These are phyloP conservation scores for Listronotus oregonensis DNA, from an alignment of 1,140 invertebrate genomes.

Conservation along the genomic window DNA sequence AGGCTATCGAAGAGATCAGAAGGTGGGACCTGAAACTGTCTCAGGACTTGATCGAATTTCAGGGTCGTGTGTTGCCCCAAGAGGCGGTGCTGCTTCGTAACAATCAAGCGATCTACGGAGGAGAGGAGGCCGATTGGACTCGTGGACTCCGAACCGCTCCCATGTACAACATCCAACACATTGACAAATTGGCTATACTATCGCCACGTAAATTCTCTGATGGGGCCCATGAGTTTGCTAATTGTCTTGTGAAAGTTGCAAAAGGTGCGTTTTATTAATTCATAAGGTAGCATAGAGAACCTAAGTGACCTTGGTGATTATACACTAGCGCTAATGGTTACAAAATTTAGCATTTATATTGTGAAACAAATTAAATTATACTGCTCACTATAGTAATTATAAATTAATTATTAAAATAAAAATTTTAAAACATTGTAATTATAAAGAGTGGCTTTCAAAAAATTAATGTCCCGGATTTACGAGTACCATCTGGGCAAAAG, in stretches of 20 bases:
- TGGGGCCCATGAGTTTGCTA: slow-evolving; percentile 58
- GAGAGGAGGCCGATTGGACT: slow-evolving; percentile 68
- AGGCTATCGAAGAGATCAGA: slow-evolving; percentile 62
- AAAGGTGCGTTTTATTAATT: slow-evolving; percentile 52
- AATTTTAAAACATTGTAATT: too few species aligned
- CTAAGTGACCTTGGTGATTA: too few species aligned
- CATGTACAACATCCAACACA: slow-evolving; percentile 55
- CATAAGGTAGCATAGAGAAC: too few species aligned
- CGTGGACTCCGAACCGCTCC: slow-evolving; percentile 59
- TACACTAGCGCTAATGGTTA: too few species aligned
- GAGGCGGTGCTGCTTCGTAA: slow-evolving; percentile 53
- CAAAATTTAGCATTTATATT: too few species aligned
- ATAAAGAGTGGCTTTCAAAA: too few species aligned
- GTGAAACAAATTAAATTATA: too few species aligned
- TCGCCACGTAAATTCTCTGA: slow-evolving; percentile 56
- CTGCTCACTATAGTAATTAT: too few species aligned
- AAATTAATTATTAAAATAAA: too few species aligned
- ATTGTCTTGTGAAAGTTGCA: slow-evolving; percentile 57
- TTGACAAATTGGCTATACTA: slow-evolving; percentile 59
- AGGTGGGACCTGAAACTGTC: slow-evolving; percentile 69
- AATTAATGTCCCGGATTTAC: too few species aligned
- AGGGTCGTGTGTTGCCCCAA: slow-evolving; percentile 60
- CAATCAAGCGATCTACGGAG: slow-evolving; percentile 45
- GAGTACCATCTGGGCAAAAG: too few species aligned
- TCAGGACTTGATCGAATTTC: slow-evolving; percentile 61